phyloP scores from a whole-genome alignment of 1,140 invertebrate genomes.

The Tribolium madens region DNA sequence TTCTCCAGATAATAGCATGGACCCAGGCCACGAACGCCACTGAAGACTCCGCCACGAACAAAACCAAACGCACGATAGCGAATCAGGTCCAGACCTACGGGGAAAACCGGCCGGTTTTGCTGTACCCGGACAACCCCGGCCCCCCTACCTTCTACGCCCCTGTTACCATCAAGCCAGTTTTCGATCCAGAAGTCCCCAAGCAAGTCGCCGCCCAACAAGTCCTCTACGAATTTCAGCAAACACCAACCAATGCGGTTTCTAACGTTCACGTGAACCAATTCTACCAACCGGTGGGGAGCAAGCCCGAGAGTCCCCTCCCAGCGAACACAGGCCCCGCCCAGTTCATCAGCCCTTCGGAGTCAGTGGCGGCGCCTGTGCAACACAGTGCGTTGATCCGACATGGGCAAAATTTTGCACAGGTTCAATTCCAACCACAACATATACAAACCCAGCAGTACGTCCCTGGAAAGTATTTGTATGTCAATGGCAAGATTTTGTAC shows the following conservation, averaged over 20 bases:
- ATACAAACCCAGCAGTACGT: conserved; percentile 48
- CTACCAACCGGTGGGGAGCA: conserved; percentile 47
- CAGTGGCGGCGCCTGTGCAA: conserved; percentile 53
- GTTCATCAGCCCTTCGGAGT: conserved; percentile 45
- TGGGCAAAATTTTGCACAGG: conserved; percentile 46
- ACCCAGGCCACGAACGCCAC: conserved; percentile 1
- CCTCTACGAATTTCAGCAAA: conserved; percentile 59
- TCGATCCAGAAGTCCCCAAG: conserved; percentile 52
- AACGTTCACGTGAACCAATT: conserved; percentile 58
- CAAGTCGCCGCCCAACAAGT: conserved; percentile 59
- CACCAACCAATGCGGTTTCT: conserved; percentile 55
- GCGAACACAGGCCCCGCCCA: conserved; percentile 5
- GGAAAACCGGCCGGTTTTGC: conserved; percentile 40
- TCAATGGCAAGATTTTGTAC: conserved; percentile 52
- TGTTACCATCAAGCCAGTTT: conserved; percentile 39
- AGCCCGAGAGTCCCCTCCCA: conserved; percentile 8
- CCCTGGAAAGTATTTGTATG: conserved; percentile 52
- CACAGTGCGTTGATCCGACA: conserved; percentile 52
- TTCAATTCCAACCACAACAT: conserved; percentile 46
- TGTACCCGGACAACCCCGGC: conserved; percentile 37
- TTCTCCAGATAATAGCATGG: background rate
- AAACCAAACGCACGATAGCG: conserved; percentile 47
- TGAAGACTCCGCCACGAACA: conserved; percentile 39
- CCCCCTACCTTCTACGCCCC: background rate
- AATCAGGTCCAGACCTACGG: conserved; percentile 44